Evolutionary conservation across 2,113 vertebrate species (phyloP).

Genomic region (Furnarius figulus): DNA sequence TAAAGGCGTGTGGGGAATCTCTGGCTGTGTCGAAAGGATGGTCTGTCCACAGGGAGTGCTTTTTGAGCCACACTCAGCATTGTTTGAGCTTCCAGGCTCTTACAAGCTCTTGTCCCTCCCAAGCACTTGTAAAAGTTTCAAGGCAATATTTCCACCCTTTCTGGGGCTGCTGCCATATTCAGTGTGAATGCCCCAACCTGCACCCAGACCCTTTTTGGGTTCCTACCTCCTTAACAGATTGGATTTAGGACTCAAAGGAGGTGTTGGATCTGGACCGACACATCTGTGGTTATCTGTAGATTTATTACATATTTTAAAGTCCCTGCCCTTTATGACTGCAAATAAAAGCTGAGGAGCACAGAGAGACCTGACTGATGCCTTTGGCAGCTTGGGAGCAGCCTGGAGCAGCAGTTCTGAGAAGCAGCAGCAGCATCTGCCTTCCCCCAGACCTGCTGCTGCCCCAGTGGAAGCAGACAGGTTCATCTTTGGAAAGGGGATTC

Average conservation of each 20-base stretch:
- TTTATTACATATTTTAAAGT: not conserved
- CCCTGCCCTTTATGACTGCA: not conserved
- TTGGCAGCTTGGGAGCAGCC: not conserved
- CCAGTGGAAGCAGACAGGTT: not conserved
- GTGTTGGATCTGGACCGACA: not conserved
- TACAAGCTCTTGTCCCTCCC: not conserved
- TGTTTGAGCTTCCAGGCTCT: constrained; percentile 14
- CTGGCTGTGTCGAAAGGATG: constrained; percentile 16
- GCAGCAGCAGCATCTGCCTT: not conserved
- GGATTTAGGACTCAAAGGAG: not conserved
- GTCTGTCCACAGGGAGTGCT: not conserved
- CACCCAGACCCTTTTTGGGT: not conserved
- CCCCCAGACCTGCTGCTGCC: not conserved
- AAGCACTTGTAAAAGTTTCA: constrained; percentile 1
- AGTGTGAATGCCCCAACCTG: not conserved
- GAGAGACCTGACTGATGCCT: not conserved
- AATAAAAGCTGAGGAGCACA: not conserved
- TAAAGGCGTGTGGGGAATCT: not conserved
- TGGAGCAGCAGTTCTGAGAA: not conserved
- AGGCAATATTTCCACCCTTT: not conserved
- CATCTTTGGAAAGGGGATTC: not conserved
- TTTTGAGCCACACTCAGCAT: not conserved
- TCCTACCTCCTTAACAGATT: not conserved
- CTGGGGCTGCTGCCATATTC: not conserved
- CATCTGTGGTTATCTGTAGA: not conserved